Percentiles rank a stretch among this genome's conserved stretches.
These are phyloP conservation scores for Limnephilus marmoratus DNA, from an alignment of 2,888 invertebrate genomes.

Conservation along the genomic window DNA sequence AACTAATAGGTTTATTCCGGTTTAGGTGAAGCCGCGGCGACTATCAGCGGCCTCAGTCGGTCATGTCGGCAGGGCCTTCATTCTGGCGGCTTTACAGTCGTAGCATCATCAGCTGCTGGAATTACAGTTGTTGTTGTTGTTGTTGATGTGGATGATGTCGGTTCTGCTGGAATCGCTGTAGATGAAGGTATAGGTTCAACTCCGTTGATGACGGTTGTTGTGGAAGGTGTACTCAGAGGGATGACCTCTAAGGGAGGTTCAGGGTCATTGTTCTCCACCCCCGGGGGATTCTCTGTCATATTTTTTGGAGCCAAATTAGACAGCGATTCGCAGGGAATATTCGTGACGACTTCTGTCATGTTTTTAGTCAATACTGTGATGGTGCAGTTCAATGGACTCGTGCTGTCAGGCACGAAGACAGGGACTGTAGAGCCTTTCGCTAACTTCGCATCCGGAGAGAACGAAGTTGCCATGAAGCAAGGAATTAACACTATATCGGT, in stretches of 20 bases:
- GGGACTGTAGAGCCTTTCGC: constrained; percentile 67
- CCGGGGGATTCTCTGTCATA: constrained; percentile 70
- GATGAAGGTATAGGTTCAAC: constrained; percentile 45
- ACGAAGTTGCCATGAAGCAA: constrained; percentile 76
- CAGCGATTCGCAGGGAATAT: constrained; percentile 75
- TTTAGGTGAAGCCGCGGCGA: constrained; percentile 3
- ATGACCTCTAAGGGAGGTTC: constrained; percentile 54
- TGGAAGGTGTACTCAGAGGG: constrained; percentile 46
- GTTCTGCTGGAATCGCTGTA: constrained; percentile 24
- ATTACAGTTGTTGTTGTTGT: constrained; percentile 23
- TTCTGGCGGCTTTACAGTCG: constrained; percentile 13
- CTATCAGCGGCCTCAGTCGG: neutral
- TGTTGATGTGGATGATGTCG: constrained; percentile 18
- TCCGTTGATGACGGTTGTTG: constrained; percentile 33
- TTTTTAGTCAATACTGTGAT: constrained; percentile 74
- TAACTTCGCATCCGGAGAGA: constrained; percentile 74
- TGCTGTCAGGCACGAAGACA: constrained; percentile 68
- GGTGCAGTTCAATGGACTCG: constrained; percentile 74
- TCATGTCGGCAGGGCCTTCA: neutral
- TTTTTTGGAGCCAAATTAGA: constrained; percentile 75
- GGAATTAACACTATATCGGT: constrained; percentile 76
- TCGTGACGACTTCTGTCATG: constrained; percentile 74
- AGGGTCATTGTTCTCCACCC: constrained; percentile 32
- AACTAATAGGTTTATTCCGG: constrained; percentile 41
- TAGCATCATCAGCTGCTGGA: neutral